Conservation (phyloP, 64 coral and sea anemone species). For the Dendrophyllia cribrosa region DNA sequence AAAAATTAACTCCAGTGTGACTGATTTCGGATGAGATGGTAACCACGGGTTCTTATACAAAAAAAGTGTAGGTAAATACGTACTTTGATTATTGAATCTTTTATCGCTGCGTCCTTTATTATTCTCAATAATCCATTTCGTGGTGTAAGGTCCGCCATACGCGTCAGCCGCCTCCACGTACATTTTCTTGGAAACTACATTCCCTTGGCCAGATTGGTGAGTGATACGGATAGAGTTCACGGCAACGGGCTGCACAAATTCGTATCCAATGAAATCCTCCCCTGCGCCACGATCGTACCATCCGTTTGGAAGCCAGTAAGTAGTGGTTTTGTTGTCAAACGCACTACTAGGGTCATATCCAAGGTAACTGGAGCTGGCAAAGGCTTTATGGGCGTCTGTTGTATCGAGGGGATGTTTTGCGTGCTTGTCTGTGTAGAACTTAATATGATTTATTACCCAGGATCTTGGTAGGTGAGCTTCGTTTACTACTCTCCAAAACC, state of each 20-base stretch:
- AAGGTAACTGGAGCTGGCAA: constrained; percentile 82
- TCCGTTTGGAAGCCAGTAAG: constrained; percentile 88
- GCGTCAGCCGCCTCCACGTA: constrained; percentile 73
- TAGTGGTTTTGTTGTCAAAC: constrained; percentile 51
- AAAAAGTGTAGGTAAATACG: constrained; percentile 1
- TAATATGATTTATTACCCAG: constrained; percentile 76
- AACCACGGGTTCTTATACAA: too few relatives aligned
- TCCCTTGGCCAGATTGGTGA: constrained; percentile 75
- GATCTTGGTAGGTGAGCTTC: constrained; percentile 73
- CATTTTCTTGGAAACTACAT: constrained; percentile 79
- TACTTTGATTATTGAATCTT: constrained; percentile 81
- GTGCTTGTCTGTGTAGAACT: constrained; percentile 81
- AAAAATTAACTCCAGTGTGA: too few relatives aligned
- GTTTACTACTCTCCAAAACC: constrained; percentile 84
- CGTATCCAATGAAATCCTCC: constrained; percentile 67
- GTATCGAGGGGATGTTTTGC: constrained; percentile 34
- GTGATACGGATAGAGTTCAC: constrained; percentile 69
- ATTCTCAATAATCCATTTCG: constrained; percentile 85
- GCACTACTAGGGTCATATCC: constrained; percentile 73
- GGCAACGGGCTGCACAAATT: constrained; percentile 66
- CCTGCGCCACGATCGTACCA: constrained; percentile 79
- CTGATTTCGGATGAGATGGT: too few relatives aligned
- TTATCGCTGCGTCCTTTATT: constrained; percentile 45
- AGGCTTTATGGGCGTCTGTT: constrained; percentile 64
- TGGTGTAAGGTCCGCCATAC: constrained; percentile 71